Conservation (phyloP, 1,140 invertebrate species). For the Rhagoletis pomonella region DNA sequence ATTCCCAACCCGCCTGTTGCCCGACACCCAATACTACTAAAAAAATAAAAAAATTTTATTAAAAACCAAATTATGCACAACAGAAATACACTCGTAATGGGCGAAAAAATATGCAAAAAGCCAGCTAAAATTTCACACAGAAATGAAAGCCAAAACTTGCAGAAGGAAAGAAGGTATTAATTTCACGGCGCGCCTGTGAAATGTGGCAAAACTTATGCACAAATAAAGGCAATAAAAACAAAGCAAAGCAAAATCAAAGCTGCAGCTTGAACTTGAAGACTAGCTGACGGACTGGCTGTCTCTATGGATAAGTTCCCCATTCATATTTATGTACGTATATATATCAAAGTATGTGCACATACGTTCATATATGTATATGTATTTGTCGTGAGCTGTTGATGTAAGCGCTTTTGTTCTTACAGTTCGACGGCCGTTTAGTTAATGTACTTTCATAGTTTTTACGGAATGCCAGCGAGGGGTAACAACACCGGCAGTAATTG, state of each 20-base stretch:
- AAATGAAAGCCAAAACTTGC: conserved; percentile 19
- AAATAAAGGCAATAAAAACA: neutral
- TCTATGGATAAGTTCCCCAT: neutral
- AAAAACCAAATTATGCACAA: neutral
- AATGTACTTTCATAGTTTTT: neutral
- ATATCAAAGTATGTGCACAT: neutral
- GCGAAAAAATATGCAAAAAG: neutral
- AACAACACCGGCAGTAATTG: conserved; percentile 43
- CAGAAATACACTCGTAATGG: conserved; percentile 31
- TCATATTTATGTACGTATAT: neutral
- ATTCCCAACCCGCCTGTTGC: no score
- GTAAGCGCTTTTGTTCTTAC: conserved; percentile 21
- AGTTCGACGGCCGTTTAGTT: conserved; percentile 41
- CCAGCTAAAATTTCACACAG: conserved; percentile 4
- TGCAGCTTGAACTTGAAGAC: conserved; percentile 30
- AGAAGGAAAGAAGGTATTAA: conserved; percentile 47
- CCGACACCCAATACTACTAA: no score
- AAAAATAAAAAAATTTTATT: no score
- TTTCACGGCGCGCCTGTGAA: conserved; percentile 48
- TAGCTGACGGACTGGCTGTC: neutral
- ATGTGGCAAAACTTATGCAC: neutral
- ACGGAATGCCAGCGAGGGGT: conserved; percentile 1
- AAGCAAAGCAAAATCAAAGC: neutral
- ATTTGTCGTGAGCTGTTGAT: neutral
- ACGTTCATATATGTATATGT: neutral